Evolutionary conservation across 2,797 vertebrate genomes (phyloP).

Genomic region (Gambusia yucatana): DNA sequence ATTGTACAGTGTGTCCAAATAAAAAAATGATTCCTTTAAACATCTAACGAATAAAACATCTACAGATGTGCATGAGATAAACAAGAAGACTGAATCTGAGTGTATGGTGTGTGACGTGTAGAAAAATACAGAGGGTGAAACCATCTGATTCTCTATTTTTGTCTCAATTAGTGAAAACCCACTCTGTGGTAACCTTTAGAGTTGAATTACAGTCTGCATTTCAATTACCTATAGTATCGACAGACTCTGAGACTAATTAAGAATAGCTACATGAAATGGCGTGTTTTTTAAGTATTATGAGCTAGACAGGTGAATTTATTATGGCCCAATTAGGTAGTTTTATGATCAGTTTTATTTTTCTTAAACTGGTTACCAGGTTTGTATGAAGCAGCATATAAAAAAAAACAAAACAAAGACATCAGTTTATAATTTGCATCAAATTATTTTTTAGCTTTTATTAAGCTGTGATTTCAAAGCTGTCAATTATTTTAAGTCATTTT

Average conservation of each 20-base stretch:
- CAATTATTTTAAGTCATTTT: no score
- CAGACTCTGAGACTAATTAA: constrained; percentile 38
- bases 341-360: background rate
- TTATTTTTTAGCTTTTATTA: no score
- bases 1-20: constrained; percentile 33
- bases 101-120: background rate
- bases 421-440: no score
- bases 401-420: background rate
- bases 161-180: constrained; percentile 21
- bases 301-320: background rate
- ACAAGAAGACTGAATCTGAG: background rate
- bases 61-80: background rate
- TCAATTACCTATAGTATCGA: constrained; percentile 41
- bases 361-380: background rate
- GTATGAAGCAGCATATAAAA: background rate
- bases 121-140: background rate
- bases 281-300: constrained; percentile 4
- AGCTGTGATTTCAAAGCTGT: no score
- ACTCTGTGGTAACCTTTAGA: constrained; percentile 28
- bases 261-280: constrained; percentile 11
- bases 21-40: constrained; percentile 16
- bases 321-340: background rate
- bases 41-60: background rate
- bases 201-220: constrained; percentile 32
- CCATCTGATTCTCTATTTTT: constrained; percentile 2